Percentiles rank a stretch among this genome's conserved stretches.
phyloP scores from a whole-genome alignment of 2,797 vertebrate species.

The Centropyge bicolor region DNA sequence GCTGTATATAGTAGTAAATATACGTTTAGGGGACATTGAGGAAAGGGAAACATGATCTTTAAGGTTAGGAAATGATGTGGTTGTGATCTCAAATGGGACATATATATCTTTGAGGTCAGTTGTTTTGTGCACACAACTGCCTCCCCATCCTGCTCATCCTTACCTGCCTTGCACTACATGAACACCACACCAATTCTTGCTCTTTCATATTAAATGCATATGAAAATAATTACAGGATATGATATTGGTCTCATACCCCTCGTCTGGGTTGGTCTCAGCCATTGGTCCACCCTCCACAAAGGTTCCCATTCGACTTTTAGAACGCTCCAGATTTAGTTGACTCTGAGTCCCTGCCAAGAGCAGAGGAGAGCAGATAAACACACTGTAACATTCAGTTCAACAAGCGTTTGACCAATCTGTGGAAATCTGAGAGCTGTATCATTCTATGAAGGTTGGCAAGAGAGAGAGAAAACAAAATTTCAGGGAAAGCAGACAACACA shows the following conservation, averaged over 20 bases:
- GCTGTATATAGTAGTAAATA: too few relatives aligned
- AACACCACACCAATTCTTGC: neutral
- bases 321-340: conserved; percentile 83
- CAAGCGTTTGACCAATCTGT: neutral
- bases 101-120: neutral
- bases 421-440: neutral
- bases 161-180: neutral
- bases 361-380: conserved; percentile 34
- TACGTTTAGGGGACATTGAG: neutral
- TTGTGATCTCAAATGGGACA: neutral
- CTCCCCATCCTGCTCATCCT: neutral
- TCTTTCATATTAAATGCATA: neutral
- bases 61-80: neutral
- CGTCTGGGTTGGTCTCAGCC: conserved; percentile 78
- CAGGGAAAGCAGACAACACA: neutral
- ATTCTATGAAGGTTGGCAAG: neutral
- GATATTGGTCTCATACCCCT: conserved; percentile 77
- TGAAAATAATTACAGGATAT: neutral
- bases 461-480: neutral
- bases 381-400: neutral
- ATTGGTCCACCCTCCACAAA: conserved; percentile 75
- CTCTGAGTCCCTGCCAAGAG: conserved; percentile 80
- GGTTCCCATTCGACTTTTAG: conserved; percentile 85
- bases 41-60: neutral
- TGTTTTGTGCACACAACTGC: too few relatives aligned